Conservation (phyloP, 2,113 vertebrate genomes). For the Dromas ardeola region DNA sequence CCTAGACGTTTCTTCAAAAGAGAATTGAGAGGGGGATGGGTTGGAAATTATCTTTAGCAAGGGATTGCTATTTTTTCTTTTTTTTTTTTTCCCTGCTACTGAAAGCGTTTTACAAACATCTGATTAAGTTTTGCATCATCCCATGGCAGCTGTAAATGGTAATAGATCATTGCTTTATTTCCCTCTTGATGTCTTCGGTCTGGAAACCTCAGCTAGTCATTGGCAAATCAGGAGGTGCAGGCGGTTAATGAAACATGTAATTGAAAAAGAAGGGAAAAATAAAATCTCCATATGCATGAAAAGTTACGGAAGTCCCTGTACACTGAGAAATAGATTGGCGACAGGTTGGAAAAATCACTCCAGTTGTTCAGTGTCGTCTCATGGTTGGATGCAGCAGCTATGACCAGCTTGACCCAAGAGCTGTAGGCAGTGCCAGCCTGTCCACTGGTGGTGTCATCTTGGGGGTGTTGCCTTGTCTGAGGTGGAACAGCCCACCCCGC, state of each 20-base stretch:
- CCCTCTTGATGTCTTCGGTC: background rate
- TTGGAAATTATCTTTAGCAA: background rate
- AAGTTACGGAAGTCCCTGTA: background rate
- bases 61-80: background rate
- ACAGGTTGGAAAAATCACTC: background rate
- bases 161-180: background rate
- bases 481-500: background rate
- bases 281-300: background rate
- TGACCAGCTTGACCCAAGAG: background rate
- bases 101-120: background rate
- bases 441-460: background rate
- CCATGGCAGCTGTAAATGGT: background rate
- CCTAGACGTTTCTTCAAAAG: background rate
- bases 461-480: background rate
- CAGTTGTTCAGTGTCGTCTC: background rate
- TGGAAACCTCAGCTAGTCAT: background rate
- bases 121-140: background rate
- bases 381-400: background rate
- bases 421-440: background rate
- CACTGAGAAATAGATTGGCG: accelerated
- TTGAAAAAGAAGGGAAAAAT: background rate
- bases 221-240: background rate
- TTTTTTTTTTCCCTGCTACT: background rate
- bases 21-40: background rate
- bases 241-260: background rate